Evolutionary conservation across 1,140 invertebrate species (phyloP).

Genomic region (Pseudomyrmex pallidus): DNA sequence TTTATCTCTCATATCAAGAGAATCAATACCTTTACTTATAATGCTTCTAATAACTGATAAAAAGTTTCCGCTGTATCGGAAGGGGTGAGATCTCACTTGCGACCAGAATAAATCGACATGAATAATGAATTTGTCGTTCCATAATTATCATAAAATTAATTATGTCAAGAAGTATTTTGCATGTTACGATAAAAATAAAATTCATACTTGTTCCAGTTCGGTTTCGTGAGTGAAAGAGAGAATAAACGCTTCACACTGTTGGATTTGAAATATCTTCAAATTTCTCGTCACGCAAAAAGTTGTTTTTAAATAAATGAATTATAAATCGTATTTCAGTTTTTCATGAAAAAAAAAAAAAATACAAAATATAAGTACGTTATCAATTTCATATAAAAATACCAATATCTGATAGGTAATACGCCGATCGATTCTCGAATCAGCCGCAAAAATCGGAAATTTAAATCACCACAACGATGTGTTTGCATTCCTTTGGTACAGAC

Average conservation of each 20-base stretch:
- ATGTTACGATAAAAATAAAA: background rate
- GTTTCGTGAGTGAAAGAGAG: background rate
- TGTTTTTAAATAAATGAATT: background rate
- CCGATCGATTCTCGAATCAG: constrained; percentile 27
- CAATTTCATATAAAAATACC: constrained; percentile 13
- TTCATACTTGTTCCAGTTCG: background rate
- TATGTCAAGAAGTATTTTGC: background rate
- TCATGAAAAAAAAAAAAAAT: background rate
- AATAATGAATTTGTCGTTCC: constrained; percentile 21
- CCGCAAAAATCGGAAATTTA: constrained; percentile 43
- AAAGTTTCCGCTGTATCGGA: constrained; percentile 35
- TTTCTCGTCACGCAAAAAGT: background rate
- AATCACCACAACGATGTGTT: constrained; percentile 16
- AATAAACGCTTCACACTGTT: background rate
- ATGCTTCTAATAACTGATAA: constrained; percentile 50
- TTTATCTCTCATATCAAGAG: constrained; percentile 25
- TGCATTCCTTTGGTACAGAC: background rate
- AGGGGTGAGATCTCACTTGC: constrained; percentile 22
- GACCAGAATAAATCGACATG: constrained; percentile 32
- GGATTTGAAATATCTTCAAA: background rate
- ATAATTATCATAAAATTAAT: constrained; percentile 23
- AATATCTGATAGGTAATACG: too few relatives aligned
- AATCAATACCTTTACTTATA: constrained; percentile 44
- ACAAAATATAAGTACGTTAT: constrained; percentile 9
- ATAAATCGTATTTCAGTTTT: background rate